Evolutionary conservation across 1,140 invertebrate species (phyloP), one percentile per base, ranked within the genome.

Genomic region (Aphaenogaster ashmeadi): DNA sequence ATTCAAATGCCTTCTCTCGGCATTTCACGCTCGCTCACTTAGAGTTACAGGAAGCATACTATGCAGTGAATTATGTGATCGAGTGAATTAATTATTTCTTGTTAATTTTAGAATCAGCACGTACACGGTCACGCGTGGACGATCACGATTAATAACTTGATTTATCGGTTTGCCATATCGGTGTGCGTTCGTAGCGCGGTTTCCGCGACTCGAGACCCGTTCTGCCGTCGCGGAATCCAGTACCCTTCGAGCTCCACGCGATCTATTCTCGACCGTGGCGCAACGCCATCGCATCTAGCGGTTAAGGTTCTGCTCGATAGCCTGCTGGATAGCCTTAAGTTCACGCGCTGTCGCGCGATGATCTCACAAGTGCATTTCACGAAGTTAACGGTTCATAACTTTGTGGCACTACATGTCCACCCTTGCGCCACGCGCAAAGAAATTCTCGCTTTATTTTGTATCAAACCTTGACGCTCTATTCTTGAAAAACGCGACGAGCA

Each of bases 41-140:
- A 80, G 87, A 88, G 85, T 90, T 89, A 88, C 87, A 91, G 91
- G 91, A 93, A 92, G 90, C 84, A 67, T 85, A 85, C 27, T 54
- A 58, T 77, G 41, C 44, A 64, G 27, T 27, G 27, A 27, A 27
- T 27, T 27, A 27, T 27, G 27, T 27, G 56, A 86, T 90, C 21
- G 36, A 58, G 36, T 21, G 36, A 66, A 47, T 71, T 27, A 69
- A 69, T 81, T 81, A 50, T 56, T 69, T 41, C 52, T 36, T 21
- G 54, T 50, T 86, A 86, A 66, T 74, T 67, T 67, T 87, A 72
- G 85, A 81, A 47, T 81, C 62, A 11, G 13, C 52, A 80, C 52
- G 33, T 18, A 11, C 18, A 38, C 11, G 27, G 54, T 83, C 52
- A 83, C 79, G 67, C 80, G 67, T 83, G 38, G 18, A n/a, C 41